Evolutionary conservation across 1,140 invertebrate species (phyloP).

Genomic region (Bombus superbus): DNA sequence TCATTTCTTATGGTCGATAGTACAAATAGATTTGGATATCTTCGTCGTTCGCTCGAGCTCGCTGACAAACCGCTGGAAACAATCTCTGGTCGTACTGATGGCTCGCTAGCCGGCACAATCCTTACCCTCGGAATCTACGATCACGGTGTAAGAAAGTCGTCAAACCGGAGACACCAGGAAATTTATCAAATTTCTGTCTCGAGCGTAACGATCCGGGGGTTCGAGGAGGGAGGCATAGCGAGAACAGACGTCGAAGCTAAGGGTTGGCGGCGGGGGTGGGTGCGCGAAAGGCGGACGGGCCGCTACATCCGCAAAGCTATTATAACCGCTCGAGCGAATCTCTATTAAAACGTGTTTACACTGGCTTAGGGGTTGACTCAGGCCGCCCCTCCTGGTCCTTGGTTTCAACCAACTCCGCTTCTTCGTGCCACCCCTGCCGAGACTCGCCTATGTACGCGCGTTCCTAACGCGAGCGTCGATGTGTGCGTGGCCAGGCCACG

Average conservation of each 20-base stretch:
- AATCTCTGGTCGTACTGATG: accelerated
- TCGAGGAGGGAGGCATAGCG: slow-evolving; percentile 46
- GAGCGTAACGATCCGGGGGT: slow-evolving; percentile 29
- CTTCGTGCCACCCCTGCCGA: slow-evolving; percentile 62
- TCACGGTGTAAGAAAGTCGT: background rate
- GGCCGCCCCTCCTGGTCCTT: slow-evolving; percentile 73
- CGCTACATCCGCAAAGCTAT: slow-evolving; percentile 83
- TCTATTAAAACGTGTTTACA: slow-evolving; percentile 84
- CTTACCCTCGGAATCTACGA: background rate
- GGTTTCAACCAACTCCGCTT: slow-evolving; percentile 73
- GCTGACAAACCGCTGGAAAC: background rate
- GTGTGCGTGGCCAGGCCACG: background rate
- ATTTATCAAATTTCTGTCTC: slow-evolving; percentile 45
- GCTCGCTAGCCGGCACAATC: background rate
- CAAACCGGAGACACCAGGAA: background rate
- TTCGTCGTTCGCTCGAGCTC: background rate
- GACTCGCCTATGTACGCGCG: background rate
- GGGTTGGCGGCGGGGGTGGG: slow-evolving; percentile 6
- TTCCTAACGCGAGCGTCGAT: background rate
- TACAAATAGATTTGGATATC: background rate
- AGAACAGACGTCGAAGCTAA: slow-evolving; percentile 58
- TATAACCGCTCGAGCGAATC: slow-evolving; percentile 84
- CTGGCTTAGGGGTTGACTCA: slow-evolving; percentile 83
- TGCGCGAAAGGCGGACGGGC: slow-evolving; percentile 69
- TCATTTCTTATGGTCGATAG: too few species aligned